Base-by-base conservation (phyloP, 2,888 invertebrate species). In the Oxyscelio sp. region DNA sequence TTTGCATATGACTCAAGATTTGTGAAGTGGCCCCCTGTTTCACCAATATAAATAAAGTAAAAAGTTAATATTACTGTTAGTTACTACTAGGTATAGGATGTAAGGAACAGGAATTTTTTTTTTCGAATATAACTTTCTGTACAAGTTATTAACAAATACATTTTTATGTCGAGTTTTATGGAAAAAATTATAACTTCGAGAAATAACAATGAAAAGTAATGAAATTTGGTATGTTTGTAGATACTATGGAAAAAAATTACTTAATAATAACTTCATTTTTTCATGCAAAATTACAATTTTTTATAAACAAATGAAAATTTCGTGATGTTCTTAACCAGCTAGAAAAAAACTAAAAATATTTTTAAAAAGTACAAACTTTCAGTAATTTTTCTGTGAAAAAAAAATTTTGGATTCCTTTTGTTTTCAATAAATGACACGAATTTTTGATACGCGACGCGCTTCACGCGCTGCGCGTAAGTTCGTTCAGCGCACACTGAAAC, bases 1-100 rank as follows among this genome's bases (percentile, higher is more conserved):
- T n/a, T n/a, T n/a, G n/a, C n/a, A n/a, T n/a, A n/a, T 48, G 59
- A 59, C 59, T 59, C 59, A 40, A 59, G 59, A 59, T 40, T 59
- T n/a, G 40, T 59, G 59, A 59, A 59, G 40, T 59, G 59, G 59
- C 59, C 59, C 59, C 40, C 22, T 40, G 59, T 59, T 59, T 59
- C 59, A 59, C 59, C 59, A 59, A 59, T 40, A 59, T 40, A 9
- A 59, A 59, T 40, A 4, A 59, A 59, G 40, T 59, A 2, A 40
- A 40, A 59, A 59, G 21, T 40, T 40, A 19, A 40, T 38, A 21
- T 59, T 59, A 59, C 21, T 40, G 59, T 40, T 59, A 40, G 59
- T 59, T 59, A 40, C 40, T 21, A 19, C 59, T 40, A 40, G 38
- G 40, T 40, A 19, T 59, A 59, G 9, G 21, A 40, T 59, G 21